Evolutionary conservation across 1,140 invertebrate genomes (phyloP).

Genomic region (Drosophila nebulosa): DNA sequence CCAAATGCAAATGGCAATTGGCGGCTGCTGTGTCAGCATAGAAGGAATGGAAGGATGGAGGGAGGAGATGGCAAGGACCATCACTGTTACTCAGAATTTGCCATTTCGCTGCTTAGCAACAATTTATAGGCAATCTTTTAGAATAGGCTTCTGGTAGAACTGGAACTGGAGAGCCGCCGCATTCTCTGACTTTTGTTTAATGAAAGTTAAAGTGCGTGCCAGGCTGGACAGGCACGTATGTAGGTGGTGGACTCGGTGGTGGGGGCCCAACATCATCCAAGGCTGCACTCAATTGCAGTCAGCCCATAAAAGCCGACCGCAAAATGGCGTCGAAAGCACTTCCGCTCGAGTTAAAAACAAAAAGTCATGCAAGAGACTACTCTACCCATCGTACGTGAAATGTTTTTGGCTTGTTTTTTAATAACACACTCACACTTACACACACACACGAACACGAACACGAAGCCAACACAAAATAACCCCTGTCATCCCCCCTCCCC

Average conservation of each 20-base stretch:
- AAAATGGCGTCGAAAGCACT: slow-evolving; percentile 78
- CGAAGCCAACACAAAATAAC: neutral
- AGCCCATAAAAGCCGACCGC: slow-evolving; percentile 54
- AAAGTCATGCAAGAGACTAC: slow-evolving; percentile 45
- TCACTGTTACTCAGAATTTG: slow-evolving; percentile 18
- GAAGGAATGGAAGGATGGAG: neutral
- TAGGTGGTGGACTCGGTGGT: slow-evolving; percentile 6
- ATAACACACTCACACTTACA: slow-evolving; percentile 21
- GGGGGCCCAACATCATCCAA: slow-evolving; percentile 25
- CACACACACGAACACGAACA: slow-evolving; percentile 6
- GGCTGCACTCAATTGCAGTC: slow-evolving; percentile 63
- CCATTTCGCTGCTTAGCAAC: slow-evolving; percentile 64
- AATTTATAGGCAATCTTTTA: slow-evolving; percentile 67
- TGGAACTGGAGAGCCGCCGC: neutral
- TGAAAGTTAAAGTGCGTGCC: slow-evolving; percentile 70
- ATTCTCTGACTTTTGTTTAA: slow-evolving; percentile 44
- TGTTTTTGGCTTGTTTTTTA: slow-evolving; percentile 55
- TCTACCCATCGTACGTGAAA: slow-evolving; percentile 57
- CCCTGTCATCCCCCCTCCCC: neutral
- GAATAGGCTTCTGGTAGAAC: slow-evolving; percentile 22
- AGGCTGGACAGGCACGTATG: slow-evolving; percentile 49
- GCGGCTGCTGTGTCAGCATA: slow-evolving; percentile 45
- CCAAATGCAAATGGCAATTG: slow-evolving; percentile 56
- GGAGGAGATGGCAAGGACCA: neutral
- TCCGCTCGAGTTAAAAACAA: slow-evolving; percentile 57